A percentile compares a stretch with the other conserved stretches of the same genome.
These are phyloP conservation scores for Synergus japonicus DNA, from an alignment of 2,888 invertebrate genomes.

Conservation along the genomic window DNA sequence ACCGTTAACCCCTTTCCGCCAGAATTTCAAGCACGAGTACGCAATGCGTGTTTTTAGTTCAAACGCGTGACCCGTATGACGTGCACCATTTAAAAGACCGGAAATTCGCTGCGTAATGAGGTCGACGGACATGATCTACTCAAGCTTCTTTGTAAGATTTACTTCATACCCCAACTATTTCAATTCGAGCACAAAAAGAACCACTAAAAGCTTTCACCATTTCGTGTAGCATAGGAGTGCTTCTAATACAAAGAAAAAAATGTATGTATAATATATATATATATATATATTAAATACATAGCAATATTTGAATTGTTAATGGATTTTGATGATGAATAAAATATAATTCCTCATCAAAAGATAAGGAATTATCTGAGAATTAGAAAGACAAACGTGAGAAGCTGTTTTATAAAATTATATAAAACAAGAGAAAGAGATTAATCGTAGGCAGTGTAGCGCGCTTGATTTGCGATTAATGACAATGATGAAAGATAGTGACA, in stretches of 20 bases:
- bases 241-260: not conserved
- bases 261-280: too few relatives aligned
- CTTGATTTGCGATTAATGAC: constrained; percentile 1
- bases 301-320: too few relatives aligned
- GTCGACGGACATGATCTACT: constrained; percentile 2
- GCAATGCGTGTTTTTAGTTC: constrained; percentile 28
- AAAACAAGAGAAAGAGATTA: not conserved
- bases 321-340: too few relatives aligned
- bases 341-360: not conserved
- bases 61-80: constrained; percentile 31
- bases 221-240: not conserved
- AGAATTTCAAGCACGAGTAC: not conserved
- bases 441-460: not conserved
- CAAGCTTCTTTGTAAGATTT: not conserved
- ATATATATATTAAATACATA: too few relatives aligned
- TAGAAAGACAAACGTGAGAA: constrained; percentile 4
- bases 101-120: constrained; percentile 20
- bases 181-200: not conserved
- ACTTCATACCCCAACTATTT: not conserved
- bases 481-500: not conserved
- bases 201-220: not conserved
- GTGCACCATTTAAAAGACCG: constrained; percentile 32
- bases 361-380: not conserved
- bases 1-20: constrained; percentile 5
- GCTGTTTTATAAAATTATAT: not conserved